Base-by-base conservation (phyloP, 2,888 invertebrate species). In the Argyra leucocephala region DNA sequence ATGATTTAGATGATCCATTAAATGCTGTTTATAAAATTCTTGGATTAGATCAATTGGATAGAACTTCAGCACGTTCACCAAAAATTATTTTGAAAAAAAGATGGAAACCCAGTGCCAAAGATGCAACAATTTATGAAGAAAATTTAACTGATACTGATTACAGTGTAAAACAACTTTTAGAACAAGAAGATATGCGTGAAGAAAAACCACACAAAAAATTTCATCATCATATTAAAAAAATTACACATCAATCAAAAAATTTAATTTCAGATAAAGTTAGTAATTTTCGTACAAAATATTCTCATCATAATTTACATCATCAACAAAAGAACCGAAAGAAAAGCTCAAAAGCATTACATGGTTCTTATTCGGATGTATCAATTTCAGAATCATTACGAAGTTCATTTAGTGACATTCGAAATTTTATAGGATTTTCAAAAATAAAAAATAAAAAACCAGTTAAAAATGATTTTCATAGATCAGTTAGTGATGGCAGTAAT, bases 261-360 rank as follows among this genome's bases (percentile, higher is more conserved):
- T 82, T 87, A 36, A 82, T 89, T 18, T 81, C 84, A 0, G 86
- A 84, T 73, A 84, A 84, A 73, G 85, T 86, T 70, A 82, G 81
- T 1, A 83, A 82, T n/a, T 75, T 84, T n/a, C 83, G 84, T 73
- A 81, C 83, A 4, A 84, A 82, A 71, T 79, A 83, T 64, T 76
- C 81, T 3, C 84, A 85, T 37, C 81, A 82, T 48, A 74, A 66
- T 15, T 72, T 73, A 9, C 73, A 70, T 62, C 73, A 74, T 59
- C 21, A 63, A 31, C 2, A 63, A 63, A 9, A 66, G 67, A 23
- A 63, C 80, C 80, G 67, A 76, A 77, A 70, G 76, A 81, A 73
- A 73, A 75, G 69, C 78, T 82, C 69, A 5, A 76, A 75, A 64
- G 84, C 84, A 7, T 67, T 85, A 10, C 81, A 80, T 69, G 84